phyloP scores from a whole-genome alignment of 92 coral and sea anemone species.

The Siderastrea radians region DNA sequence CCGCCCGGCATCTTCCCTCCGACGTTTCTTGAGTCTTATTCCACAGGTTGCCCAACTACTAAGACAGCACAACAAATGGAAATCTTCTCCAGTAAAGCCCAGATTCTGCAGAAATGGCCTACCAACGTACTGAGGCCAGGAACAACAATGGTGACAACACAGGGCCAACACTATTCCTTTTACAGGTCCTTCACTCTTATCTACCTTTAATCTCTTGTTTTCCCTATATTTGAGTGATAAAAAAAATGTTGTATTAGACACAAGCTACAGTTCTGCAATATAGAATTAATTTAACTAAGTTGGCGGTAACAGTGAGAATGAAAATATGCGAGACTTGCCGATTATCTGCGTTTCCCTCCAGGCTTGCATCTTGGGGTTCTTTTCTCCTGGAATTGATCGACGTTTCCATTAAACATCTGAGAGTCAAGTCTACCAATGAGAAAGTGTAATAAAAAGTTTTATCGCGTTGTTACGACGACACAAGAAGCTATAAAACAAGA shows the following conservation, averaged over 20 bases:
- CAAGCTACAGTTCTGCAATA: too few species aligned
- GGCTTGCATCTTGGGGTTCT: neutral
- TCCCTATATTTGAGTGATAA: slow-evolving; percentile 21
- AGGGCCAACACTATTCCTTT: slow-evolving; percentile 88
- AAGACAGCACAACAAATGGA: slow-evolving; percentile 93
- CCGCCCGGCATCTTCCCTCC: neutral
- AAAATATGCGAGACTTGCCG: too few species aligned
- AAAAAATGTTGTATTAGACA: neutral
- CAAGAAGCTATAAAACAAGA: too few species aligned
- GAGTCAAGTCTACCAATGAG: slow-evolving; percentile 79
- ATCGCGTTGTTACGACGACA: neutral
- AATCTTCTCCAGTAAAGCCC: slow-evolving; percentile 87
- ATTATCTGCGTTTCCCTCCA: neutral
- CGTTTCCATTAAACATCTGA: slow-evolving; percentile 88
- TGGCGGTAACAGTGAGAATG: too few species aligned
- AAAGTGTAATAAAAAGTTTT: neutral
- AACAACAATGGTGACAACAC: slow-evolving; percentile 98
- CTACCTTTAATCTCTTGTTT: slow-evolving; percentile 60
- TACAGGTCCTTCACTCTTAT: slow-evolving; percentile 38
- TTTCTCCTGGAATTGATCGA: neutral
- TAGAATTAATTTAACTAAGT: too few species aligned
- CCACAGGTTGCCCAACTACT: slow-evolving; percentile 99
- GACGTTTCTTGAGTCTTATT: slow-evolving; percentile 23
- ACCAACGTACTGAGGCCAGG: slow-evolving; percentile 98
- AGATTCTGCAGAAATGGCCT: slow-evolving; percentile 80